Evolutionary conservation across 2,113 vertebrate species (phyloP), one percentile per base, ranked within the genome.

Genomic region (Hirundichthys speculiger): DNA sequence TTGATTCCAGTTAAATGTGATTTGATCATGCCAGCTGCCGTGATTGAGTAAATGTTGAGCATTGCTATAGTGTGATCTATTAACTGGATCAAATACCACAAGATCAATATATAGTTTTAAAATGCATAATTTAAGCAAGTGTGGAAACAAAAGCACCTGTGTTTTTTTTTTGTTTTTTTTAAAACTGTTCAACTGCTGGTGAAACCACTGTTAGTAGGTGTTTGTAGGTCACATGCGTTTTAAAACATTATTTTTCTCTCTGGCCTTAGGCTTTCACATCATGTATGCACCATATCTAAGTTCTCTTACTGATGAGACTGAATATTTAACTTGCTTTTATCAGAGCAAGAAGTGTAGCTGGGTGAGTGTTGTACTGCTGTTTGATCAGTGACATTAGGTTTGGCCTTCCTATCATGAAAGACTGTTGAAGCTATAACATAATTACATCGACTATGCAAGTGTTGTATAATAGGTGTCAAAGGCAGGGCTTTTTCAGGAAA

Each of bases 151-250:
- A 57, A 48, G 22, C 42, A n/a, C 1, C 2, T 2, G 4, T 55
- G 64, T 50, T 69, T 18, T 41, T 67, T 73, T 74, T n/a, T n/a
- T n/a, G n/a, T n/a, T n/a, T n/a, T n/a, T n/a, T n/a, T n/a, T n/a
- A n/a, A n/a, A n/a, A n/a, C n/a, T 39, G 27, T 15, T 20, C 21
- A 38, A 52, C 38, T 41, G 40, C 70, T 70, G 34, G 4, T 19
- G 22, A 68, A 50, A 38, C 13, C 13, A 34, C 60, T 43, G 3
- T 5, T 34, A 42, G 2, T 13, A 22, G 25, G 20, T 52, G 4
- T 46, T 46, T 70, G 67, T 42, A 75, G 49, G 47, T 62, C 65
- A 52, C n/a, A 0, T 58, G 22, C 48, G 24, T 72, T 77, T 49
- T 58, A 21, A 56, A 57, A 39, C 43, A 50, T 57, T 59, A 13